Evolutionary conservation across 2,888 invertebrate genomes (phyloP).

Genomic region (Philereme vetulata): DNA sequence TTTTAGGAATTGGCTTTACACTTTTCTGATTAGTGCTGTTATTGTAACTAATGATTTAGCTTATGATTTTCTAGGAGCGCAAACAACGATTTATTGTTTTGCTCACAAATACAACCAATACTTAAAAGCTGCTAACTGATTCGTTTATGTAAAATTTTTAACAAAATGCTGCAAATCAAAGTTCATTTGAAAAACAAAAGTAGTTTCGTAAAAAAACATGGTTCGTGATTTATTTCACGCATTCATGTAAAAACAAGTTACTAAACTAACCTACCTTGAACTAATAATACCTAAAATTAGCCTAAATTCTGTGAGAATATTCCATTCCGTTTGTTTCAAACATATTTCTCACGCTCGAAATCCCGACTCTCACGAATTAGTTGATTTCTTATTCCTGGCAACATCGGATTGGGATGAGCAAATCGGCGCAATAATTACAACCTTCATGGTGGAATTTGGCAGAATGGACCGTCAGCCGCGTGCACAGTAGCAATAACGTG

Average conservation of each 20-base stretch:
- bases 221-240: not conserved
- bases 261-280: constrained; percentile 9
- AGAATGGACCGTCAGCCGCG: constrained; percentile 63
- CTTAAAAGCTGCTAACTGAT: too few species aligned
- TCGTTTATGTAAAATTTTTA: too few species aligned
- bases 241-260: not conserved
- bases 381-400: constrained; percentile 74
- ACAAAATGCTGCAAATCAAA: too few species aligned
- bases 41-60: constrained; percentile 49
- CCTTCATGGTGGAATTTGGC: constrained; percentile 70
- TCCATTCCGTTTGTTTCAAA: constrained; percentile 50
- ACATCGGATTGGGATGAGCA: constrained; percentile 72
- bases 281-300: constrained; percentile 27
- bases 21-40: constrained; percentile 47
- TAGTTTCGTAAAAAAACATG: not conserved
- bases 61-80: constrained; percentile 31
- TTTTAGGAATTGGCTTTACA: constrained; percentile 66
- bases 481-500: constrained; percentile 82
- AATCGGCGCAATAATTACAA: constrained; percentile 79
- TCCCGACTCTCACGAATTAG: constrained; percentile 76
- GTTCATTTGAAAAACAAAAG: not conserved
- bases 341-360: constrained; percentile 77
- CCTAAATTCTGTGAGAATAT: constrained; percentile 25
- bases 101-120: not conserved
- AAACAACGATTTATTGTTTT: not conserved